Base-by-base conservation (phyloP, 2,797 vertebrate species). In the Ammospiza maritima region DNA sequence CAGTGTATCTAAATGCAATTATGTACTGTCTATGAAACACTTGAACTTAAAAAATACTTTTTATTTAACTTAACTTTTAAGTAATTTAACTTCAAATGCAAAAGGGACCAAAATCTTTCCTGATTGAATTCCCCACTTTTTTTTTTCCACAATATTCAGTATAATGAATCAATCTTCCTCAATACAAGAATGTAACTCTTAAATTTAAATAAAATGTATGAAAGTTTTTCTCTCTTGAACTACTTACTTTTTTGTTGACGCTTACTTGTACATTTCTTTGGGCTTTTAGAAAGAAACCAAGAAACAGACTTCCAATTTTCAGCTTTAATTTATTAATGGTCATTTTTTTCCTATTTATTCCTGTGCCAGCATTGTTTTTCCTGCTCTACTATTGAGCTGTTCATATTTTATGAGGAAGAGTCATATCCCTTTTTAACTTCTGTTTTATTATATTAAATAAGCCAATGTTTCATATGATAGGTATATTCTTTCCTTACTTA, bases 321-420 rank as follows among this genome's bases (percentile, higher is more conserved):
- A 77, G 17, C 38, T 91, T 80, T 77, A 71, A 85, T 56, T 91
- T 83, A 77, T 88, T 89, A 85, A 74, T 77, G 72, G 61, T 80
- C 75, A 85, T 11, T 85, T 89, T 94, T 82, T 19, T 90, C 12
- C 7, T 77, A 36, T 80, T 94, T 92, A 58, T 94, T 95, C 69
- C 29, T 56, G 7, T 92, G 87, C 89, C 91, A 93, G 30, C n/a
- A 93, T 89, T 94, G 89, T 91, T 80, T 89, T 77, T 44, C 47
- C 7, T 13, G 76, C 56, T 79, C 54, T 92, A 6, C 23, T 88
- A 42, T 10, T 92, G 34, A 94, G 29, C 19, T 65, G 6, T 50
- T 83, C 36, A 10, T 92, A 64, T 82, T 90, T 82, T 67, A 72
- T 50, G 36, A 65, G 27, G 60, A 89, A 75, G 42, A 74, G 16